These are phyloP conservation scores for Centrocercus urophasianus DNA, from an alignment of 2,113 vertebrate species.

Conservation along the genomic window DNA sequence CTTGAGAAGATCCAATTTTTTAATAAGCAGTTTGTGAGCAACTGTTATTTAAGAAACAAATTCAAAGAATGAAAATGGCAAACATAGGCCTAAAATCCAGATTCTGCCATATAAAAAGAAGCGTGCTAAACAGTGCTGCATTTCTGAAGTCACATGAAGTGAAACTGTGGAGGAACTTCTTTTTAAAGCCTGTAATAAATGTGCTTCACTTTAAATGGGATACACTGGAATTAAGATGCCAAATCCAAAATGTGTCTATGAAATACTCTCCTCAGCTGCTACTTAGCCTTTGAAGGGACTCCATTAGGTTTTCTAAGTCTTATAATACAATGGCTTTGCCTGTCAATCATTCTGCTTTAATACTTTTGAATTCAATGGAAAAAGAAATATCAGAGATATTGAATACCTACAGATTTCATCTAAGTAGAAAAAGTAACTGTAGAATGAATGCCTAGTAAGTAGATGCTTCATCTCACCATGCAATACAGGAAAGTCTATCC, in stretches of 20 bases:
- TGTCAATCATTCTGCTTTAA: not conserved
- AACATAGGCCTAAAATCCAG: not conserved
- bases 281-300: not conserved
- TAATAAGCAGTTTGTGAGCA: not conserved
- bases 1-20: not conserved
- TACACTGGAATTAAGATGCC: not conserved
- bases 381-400: not conserved
- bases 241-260: not conserved
- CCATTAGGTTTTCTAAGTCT: not conserved
- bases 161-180: fast-evolving
- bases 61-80: not conserved
- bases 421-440: not conserved
- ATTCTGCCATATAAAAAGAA: not conserved
- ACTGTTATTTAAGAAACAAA: not conserved
- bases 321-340: not conserved
- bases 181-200: not conserved
- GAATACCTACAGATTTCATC: not conserved
- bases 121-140: not conserved
- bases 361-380: not conserved
- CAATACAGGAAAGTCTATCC: not conserved
- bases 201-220: not conserved
- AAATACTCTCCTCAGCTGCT: not conserved
- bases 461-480: not conserved
- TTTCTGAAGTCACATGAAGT: not conserved
- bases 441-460: not conserved